Evolutionary conservation across 2,888 invertebrate species (phyloP).

Genomic region (Pristionchus entomophagus): DNA sequence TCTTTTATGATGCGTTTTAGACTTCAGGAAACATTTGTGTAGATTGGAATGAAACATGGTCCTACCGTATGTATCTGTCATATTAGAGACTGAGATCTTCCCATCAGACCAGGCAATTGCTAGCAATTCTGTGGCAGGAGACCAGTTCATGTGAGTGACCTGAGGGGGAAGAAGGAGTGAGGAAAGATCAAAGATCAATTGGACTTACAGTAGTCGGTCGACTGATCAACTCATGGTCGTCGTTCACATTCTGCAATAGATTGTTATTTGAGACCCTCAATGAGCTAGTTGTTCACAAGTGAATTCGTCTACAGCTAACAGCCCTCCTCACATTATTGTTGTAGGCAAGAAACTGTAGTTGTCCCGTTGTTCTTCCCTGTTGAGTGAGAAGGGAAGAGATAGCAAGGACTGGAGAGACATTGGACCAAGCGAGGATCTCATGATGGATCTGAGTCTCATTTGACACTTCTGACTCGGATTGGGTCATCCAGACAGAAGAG

Average conservation of each 20-base stretch:
- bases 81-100: neutral
- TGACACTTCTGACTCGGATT: neutral
- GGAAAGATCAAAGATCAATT: neutral
- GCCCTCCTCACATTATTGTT: conserved; percentile 29
- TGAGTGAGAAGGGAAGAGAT: conserved; percentile 41
- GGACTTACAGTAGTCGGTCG: neutral
- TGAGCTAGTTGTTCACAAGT: too few species aligned
- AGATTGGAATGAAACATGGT: neutral
- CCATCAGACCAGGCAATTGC: conserved; percentile 71
- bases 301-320: neutral
- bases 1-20: too few species aligned
- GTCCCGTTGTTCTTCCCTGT: conserved; percentile 3
- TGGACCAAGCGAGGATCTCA: conserved; percentile 45
- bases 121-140: conserved; percentile 63
- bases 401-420: conserved; percentile 45
- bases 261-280: too few species aligned
- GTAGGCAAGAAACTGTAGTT: neutral
- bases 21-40: too few species aligned
- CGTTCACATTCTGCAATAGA: neutral
- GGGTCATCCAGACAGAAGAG: neutral
- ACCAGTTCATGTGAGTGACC: conserved; percentile 63
- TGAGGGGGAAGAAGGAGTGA: neutral
- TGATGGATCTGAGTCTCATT: neutral
- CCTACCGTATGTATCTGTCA: neutral
- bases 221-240: neutral